These are phyloP conservation scores for Hemitrygon akajei DNA, from an alignment of 2,797 vertebrate genomes.

Conservation along the genomic window DNA sequence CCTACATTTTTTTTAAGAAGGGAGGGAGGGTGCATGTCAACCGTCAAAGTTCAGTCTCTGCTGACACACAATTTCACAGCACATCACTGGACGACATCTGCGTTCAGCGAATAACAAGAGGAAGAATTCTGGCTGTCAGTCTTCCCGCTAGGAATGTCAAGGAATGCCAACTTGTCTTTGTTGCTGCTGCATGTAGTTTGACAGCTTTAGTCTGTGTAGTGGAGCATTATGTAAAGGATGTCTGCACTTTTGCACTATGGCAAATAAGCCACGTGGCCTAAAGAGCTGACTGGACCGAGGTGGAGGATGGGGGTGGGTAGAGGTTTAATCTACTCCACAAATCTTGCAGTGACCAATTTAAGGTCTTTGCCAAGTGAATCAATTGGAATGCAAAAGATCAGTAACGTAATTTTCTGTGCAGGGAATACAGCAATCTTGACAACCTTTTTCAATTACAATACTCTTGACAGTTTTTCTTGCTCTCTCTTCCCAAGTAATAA, in stretches of 20 bases:
- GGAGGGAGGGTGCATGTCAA: too few species aligned
- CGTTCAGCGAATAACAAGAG: background rate
- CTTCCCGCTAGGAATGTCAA: background rate
- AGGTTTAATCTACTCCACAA: background rate
- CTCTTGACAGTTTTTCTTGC: background rate
- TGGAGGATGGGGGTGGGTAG: too few species aligned
- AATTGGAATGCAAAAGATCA: background rate
- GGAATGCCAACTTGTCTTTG: too few species aligned
- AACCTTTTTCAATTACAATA: background rate
- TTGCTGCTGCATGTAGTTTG: background rate
- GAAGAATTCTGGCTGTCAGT: too few species aligned
- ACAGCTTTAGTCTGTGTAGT: background rate
- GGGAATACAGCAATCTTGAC: background rate
- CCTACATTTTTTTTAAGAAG: too few species aligned
- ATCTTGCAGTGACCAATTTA: background rate
- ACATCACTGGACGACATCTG: too few species aligned
- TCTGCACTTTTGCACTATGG: background rate
- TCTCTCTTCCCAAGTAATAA: too few species aligned
- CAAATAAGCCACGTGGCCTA: background rate
- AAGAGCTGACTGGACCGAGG: background rate
- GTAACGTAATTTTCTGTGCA: background rate
- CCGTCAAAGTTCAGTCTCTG: too few species aligned
- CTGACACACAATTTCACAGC: too few species aligned
- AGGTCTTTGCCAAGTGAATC: background rate
- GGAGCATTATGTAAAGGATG: background rate